These are phyloP conservation scores for Amphiprion clarkii DNA, from an alignment of 2,797 vertebrate genomes.

Conservation along the genomic window DNA sequence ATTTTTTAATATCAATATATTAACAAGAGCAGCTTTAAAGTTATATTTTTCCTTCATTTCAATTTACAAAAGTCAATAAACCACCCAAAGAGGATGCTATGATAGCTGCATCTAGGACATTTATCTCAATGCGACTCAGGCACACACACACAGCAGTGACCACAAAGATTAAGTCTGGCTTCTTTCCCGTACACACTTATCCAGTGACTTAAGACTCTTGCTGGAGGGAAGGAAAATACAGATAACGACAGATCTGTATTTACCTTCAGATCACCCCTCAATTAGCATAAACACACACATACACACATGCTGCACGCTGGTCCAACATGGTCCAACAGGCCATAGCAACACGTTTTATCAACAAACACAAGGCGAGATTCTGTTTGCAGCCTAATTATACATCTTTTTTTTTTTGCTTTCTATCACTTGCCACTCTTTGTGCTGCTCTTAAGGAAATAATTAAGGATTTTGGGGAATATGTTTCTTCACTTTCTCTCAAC, in stretches of 20 bases:
- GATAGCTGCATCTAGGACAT: background rate
- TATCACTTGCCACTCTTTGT: too few species aligned
- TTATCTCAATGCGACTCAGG: background rate
- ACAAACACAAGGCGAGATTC: conserved; percentile 45
- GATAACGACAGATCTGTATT: conserved; percentile 44
- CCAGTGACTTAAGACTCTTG: conserved; percentile 39
- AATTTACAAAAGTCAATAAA: too few species aligned
- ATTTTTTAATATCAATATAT: background rate
- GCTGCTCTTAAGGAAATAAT: too few species aligned
- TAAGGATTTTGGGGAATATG: too few species aligned
- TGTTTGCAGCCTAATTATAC: background rate
- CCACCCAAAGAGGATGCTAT: background rate
- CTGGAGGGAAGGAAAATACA: conserved; percentile 47
- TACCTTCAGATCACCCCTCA: conserved; percentile 32
- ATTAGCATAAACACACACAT: conserved; percentile 39
- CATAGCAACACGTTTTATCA: conserved; percentile 39
- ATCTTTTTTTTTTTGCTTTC: background rate
- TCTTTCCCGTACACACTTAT: conserved; percentile 41
- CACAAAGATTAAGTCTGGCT: conserved; percentile 21
- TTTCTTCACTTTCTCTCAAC: too few species aligned
- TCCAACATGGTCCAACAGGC: background rate
- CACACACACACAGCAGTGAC: background rate
- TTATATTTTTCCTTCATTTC: too few species aligned
- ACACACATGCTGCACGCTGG: conserved; percentile 18
- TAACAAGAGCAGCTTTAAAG: background rate